Evolutionary conservation across 2,797 vertebrate species (phyloP).

Genomic region (Rhinogobio ventralis): DNA sequence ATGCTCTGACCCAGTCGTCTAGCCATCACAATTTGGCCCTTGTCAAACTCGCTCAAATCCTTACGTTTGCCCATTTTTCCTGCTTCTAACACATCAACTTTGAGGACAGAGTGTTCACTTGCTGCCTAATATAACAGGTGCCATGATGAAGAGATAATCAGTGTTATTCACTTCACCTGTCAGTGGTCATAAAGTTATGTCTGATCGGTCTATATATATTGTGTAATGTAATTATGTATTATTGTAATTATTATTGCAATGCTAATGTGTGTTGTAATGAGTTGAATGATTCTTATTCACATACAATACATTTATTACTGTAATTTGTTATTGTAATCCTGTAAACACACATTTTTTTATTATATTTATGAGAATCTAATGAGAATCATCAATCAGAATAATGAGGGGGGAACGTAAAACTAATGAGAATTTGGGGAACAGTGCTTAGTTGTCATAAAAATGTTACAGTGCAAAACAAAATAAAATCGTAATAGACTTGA

Average conservation of each 20-base stretch:
- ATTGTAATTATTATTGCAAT: not conserved
- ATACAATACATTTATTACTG: not conserved
- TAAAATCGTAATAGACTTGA: not conserved
- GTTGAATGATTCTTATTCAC: not conserved
- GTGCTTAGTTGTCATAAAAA: not conserved
- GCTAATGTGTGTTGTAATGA: not conserved
- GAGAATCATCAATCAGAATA: slow-evolving; percentile 2
- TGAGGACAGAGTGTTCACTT: no score
- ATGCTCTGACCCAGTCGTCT: no score
- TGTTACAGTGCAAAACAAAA: not conserved
- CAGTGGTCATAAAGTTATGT: no score
- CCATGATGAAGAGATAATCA: no score
- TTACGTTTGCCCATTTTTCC: no score
- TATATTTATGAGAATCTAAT: slow-evolving; percentile 4
- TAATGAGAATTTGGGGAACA: not conserved
- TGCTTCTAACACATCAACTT: no score
- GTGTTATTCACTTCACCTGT: no score
- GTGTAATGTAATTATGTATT: not conserved
- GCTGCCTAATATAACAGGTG: no score
- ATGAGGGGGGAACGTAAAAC: not conserved
- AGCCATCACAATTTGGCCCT: no score
- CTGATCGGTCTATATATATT: no score
- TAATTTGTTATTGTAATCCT: not conserved
- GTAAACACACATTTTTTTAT: not conserved
- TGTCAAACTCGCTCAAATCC: no score